Evolutionary conservation across 1,140 invertebrate species (phyloP).

Genomic region (Solen grandis): DNA sequence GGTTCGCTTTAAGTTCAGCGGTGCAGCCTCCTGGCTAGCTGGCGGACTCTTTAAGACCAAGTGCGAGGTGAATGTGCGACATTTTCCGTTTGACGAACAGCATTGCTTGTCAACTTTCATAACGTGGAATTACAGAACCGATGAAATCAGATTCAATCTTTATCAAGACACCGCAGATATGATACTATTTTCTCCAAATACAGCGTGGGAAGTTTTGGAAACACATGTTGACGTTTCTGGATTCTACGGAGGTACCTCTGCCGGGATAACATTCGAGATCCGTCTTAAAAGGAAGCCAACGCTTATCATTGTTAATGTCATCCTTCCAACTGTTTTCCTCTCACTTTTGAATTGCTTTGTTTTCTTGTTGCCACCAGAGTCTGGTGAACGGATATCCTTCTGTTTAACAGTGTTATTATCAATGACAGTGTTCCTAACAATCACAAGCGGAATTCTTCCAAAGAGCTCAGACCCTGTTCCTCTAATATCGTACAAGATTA

Average conservation of each 20-base stretch:
- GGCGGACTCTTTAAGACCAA: background rate
- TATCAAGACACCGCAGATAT: no score
- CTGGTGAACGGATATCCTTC: conserved; percentile 83
- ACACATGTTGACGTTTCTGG: background rate
- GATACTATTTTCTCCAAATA: no score
- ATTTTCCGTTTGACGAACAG: conserved; percentile 15
- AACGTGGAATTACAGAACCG: background rate
- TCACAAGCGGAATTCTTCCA: no score
- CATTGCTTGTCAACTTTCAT: background rate
- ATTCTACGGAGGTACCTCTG: background rate
- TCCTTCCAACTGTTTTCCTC: conserved; percentile 84
- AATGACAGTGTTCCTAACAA: no score
- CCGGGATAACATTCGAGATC: background rate
- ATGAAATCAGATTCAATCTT: conserved; percentile 3
- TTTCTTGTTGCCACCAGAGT: conserved; percentile 84
- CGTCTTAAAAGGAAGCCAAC: conserved; percentile 29
- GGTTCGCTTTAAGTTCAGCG: background rate
- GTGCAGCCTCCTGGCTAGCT: conserved; percentile 3
- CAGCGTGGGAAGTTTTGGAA: background rate
- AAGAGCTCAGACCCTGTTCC: no score
- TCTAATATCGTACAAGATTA: no score
- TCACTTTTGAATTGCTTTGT: conserved; percentile 83
- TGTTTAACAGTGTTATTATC: no score
- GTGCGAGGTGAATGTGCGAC: background rate
- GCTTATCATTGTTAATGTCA: conserved; percentile 83